Conservation (phyloP, 2,888 invertebrate species). For the Amiota minor region DNA sequence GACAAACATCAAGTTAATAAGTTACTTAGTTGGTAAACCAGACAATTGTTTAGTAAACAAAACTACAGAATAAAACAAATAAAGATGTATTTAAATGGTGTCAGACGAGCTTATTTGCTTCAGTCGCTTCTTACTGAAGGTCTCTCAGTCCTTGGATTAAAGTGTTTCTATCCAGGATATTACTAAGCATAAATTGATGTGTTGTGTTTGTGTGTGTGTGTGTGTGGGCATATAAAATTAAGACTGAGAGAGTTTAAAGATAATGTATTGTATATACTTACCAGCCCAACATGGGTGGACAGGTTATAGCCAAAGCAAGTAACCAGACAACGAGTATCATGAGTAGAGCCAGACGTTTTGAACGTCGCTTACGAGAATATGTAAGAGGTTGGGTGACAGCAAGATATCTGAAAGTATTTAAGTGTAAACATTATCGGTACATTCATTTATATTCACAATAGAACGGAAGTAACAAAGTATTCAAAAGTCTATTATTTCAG, state of each 20-base stretch:
- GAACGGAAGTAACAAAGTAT: too few relatives aligned
- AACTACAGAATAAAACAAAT: constrained; percentile 1
- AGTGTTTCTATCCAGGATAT: too few relatives aligned
- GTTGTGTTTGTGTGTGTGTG: constrained; percentile 13
- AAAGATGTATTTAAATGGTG: not conserved
- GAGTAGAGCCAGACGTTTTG: constrained; percentile 86
- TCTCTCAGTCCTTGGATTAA: too few relatives aligned
- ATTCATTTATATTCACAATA: too few relatives aligned
- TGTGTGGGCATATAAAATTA: not conserved
- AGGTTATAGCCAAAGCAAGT: constrained; percentile 90
- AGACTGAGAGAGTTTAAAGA: constrained; percentile 8
- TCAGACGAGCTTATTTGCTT: constrained; percentile 15
- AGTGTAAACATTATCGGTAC: not conserved
- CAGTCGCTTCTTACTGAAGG: not conserved
- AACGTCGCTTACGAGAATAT: constrained; percentile 90
- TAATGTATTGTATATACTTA: constrained; percentile 72
- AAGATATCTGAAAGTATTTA: constrained; percentile 79
- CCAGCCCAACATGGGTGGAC: constrained; percentile 95
- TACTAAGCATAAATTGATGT: too few relatives aligned
- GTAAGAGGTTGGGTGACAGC: constrained; percentile 95
- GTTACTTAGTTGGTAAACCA: not conserved
- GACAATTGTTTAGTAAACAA: not conserved
- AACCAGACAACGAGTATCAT: constrained; percentile 95
- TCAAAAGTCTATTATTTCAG: too few relatives aligned
- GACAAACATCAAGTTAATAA: not conserved